phyloP scores from a whole-genome alignment of 2,113 vertebrate species.

The Numida meleagris region DNA sequence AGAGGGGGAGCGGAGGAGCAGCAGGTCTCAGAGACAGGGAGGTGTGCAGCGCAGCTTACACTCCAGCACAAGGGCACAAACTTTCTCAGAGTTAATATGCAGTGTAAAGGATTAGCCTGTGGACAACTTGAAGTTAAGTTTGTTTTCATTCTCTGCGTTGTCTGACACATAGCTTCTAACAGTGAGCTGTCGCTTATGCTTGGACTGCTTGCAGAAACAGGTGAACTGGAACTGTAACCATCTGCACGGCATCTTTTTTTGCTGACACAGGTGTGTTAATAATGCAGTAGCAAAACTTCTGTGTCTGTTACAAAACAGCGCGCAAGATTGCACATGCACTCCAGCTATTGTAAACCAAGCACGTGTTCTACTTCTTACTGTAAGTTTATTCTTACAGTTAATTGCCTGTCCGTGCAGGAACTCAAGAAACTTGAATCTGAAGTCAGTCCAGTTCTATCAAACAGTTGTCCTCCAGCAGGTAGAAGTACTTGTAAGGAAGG shows the following conservation, averaged over 20 bases:
- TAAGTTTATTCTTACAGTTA: not conserved
- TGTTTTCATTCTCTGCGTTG: not conserved
- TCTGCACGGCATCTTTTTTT: not conserved
- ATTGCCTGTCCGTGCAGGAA: not conserved
- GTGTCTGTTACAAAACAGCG: not conserved
- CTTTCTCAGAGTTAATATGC: accelerated
- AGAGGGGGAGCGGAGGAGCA: not conserved
- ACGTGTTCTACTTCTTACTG: not conserved
- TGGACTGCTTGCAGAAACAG: not conserved
- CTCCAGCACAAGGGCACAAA: accelerated
- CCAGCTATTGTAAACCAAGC: not conserved
- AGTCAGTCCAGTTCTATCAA: not conserved
- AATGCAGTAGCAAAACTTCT: not conserved
- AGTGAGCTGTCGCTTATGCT: accelerated
- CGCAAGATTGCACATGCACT: accelerated
- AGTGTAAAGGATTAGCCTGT: not conserved
- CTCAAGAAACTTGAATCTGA: not conserved
- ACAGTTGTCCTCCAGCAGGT: not conserved
- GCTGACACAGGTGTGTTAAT: not conserved
- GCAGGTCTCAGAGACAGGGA: not conserved
- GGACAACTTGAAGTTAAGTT: not conserved
- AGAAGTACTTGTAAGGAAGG: not conserved
- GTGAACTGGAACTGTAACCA: not conserved
- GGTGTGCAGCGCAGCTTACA: accelerated
- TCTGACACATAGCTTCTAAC: not conserved